These are phyloP conservation scores for Xerus rutilus DNA, from an alignment of 2,797 vertebrate genomes.

Conservation along the genomic window DNA sequence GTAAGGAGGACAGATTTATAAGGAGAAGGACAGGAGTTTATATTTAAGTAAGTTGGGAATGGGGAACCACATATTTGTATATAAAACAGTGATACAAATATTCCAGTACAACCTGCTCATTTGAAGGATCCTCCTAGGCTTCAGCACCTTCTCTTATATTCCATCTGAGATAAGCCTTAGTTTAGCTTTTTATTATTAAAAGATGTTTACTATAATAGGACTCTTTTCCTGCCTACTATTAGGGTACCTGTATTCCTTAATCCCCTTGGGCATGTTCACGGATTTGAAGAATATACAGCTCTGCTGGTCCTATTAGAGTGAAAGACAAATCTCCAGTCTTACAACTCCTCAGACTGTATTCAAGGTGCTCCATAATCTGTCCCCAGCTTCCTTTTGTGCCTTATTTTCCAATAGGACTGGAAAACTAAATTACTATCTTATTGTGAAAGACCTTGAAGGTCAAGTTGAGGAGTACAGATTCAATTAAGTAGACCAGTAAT, in stretches of 20 bases:
- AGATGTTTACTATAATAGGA: background rate
- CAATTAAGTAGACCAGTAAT: background rate
- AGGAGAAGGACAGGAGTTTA: background rate
- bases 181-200: background rate
- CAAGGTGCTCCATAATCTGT: background rate
- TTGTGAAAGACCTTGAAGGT: background rate
- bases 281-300: background rate
- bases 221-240: background rate
- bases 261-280: background rate
- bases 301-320: background rate
- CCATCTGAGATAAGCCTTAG: background rate
- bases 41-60: background rate
- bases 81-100: background rate
- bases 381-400: background rate
- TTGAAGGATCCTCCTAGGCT: background rate
- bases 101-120: background rate
- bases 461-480: background rate
- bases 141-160: background rate
- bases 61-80: background rate
- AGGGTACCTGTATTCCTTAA: background rate
- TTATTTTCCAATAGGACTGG: background rate
- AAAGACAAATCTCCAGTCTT: background rate
- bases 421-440: conserved; percentile 16
- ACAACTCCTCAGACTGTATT: background rate
- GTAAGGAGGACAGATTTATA: background rate